Conservation (phyloP, 2,113 vertebrate genomes). For the Chunga burmeisteri region DNA sequence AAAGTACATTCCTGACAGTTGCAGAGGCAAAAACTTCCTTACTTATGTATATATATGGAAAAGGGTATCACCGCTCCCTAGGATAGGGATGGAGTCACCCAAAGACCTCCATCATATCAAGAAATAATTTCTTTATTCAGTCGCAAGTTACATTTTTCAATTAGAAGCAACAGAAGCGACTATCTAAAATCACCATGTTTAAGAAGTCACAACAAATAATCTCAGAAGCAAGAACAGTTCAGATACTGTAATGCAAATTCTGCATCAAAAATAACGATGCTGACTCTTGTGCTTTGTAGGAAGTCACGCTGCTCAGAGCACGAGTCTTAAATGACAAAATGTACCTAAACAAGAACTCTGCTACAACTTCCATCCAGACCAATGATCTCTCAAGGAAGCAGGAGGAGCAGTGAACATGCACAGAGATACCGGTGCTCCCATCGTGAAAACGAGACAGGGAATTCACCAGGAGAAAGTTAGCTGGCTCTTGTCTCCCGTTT, state of each 20-base stretch:
- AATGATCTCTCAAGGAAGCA: background rate
- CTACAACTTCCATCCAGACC: background rate
- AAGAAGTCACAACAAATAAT: background rate
- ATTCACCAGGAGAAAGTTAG: background rate
- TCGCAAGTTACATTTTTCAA: background rate
- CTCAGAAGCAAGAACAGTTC: background rate
- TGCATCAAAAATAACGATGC: background rate
- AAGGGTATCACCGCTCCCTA: background rate
- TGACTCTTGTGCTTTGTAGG: background rate
- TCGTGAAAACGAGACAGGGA: background rate
- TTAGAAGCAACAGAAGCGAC: background rate
- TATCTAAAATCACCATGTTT: background rate
- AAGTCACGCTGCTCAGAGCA: background rate
- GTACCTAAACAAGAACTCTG: background rate
- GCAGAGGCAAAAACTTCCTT: background rate
- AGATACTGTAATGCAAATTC: background rate
- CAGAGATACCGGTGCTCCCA: background rate
- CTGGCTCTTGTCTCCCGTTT: background rate
- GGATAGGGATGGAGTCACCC: background rate
- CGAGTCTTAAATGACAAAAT: background rate
- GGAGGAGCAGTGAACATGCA: fast-evolving
- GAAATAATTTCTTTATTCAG: background rate
- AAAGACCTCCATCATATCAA: background rate
- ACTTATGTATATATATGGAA: background rate
- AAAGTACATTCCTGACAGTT: background rate